These are phyloP conservation scores for Pantelozetes paolii DNA, from an alignment of 2,888 invertebrate species.

Conservation along the genomic window DNA sequence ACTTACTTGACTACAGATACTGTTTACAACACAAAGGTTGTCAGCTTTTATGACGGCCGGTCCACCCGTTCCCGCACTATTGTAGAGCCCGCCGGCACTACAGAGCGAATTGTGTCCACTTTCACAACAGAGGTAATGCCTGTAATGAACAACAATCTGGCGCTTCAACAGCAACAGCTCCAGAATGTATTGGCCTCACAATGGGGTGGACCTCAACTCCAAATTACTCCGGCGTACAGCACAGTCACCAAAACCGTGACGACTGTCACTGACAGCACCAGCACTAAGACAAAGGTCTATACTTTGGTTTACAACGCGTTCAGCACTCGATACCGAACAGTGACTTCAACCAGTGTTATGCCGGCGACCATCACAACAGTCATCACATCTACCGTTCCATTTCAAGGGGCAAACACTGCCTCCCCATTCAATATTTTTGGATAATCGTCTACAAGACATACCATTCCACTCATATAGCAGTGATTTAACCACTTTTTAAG, in stretches of 20 bases:
- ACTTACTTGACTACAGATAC: conserved; percentile 48
- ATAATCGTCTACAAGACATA: conserved; percentile 26
- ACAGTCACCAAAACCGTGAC: conserved; percentile 40
- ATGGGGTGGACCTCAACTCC: conserved; percentile 36
- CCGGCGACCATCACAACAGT: conserved; percentile 47
- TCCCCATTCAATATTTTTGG: conserved; percentile 26
- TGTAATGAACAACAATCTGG: conserved; percentile 44
- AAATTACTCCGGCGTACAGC: conserved; percentile 24
- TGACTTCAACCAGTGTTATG: conserved; percentile 47
- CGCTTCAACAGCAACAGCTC: conserved; percentile 45
- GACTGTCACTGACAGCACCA: conserved; percentile 47
- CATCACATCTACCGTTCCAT: conserved; percentile 37
- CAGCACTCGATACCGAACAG: conserved; percentile 48
- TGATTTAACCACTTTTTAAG: conserved; percentile 6
- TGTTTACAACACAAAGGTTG: conserved; percentile 48
- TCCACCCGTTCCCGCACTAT: conserved; percentile 47
- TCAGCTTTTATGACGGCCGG: conserved; percentile 49
- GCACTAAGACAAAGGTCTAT: conserved; percentile 47
- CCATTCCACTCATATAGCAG: neutral
- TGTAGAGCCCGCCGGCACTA: conserved; percentile 47
- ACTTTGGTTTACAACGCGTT: conserved; percentile 49
- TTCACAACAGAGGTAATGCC: conserved; percentile 47
- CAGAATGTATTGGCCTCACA: conserved; percentile 45
- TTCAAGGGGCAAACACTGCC: conserved; percentile 26
- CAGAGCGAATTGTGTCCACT: conserved; percentile 46